Conservation (phyloP, 2,113 vertebrate genomes). For the Crotalus horridus region DNA sequence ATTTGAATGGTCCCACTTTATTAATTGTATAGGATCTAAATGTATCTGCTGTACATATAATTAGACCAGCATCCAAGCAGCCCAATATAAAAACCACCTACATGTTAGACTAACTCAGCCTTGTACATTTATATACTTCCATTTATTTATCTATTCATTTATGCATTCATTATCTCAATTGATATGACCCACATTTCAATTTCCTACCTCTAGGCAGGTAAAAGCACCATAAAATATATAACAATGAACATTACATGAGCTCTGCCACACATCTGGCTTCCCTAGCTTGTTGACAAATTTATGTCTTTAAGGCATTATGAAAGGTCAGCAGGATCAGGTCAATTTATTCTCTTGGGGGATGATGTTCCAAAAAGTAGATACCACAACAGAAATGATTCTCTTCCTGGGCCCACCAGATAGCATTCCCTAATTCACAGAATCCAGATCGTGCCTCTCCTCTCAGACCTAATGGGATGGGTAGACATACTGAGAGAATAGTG, state of each 20-base stretch:
- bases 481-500: background rate
- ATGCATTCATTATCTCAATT: background rate
- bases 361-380: background rate
- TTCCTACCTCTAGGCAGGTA: background rate
- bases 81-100: background rate
- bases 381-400: background rate
- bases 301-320: background rate
- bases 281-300: background rate
- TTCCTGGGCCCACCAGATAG: background rate
- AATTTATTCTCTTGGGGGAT: background rate
- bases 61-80: background rate
- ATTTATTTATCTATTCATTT: background rate
- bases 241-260: background rate
- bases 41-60: rapidly evolving
- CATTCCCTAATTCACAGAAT: background rate
- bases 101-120: background rate
- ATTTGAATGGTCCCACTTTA: background rate
- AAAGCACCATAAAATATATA: background rate
- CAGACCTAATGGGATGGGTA: background rate
- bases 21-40: rapidly evolving
- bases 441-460: background rate
- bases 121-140: background rate
- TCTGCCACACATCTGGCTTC: background rate
- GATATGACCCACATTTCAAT: background rate
- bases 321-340: background rate